A percentile compares a stretch with the other conserved stretches of the same genome.
phyloP scores from a whole-genome alignment of 2,113 vertebrate species.

The Furnarius figulus region DNA sequence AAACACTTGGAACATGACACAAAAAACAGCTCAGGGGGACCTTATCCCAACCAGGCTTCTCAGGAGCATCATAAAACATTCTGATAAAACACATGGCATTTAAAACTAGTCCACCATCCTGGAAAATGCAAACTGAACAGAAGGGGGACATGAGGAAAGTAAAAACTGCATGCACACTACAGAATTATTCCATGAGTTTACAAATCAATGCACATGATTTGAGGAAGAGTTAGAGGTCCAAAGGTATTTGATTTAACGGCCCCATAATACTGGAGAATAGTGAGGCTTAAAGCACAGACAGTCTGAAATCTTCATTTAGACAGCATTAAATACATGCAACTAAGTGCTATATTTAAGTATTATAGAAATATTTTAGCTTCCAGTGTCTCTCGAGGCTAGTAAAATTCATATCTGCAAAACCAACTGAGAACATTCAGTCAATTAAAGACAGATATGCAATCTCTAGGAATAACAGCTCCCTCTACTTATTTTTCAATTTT shows the following conservation, averaged over 20 bases:
- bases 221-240: background rate
- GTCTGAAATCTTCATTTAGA: background rate
- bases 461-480: background rate
- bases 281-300: background rate
- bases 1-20: rapidly evolving
- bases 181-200: background rate
- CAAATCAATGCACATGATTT: background rate
- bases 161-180: background rate
- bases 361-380: background rate
- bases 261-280: background rate
- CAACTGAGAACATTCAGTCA: background rate
- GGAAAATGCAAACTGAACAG: background rate
- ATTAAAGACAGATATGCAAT: background rate
- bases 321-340: background rate
- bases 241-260: background rate
- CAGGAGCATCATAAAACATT: background rate
- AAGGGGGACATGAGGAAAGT: background rate
- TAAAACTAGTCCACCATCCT: background rate
- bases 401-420: background rate
- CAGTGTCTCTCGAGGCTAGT: background rate
- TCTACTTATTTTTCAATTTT: conserved; percentile 3
- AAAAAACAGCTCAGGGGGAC: rapidly evolving
- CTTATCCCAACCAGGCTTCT: background rate
- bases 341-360: background rate
- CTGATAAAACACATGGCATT: background rate